Percentiles rank a stretch among this genome's conserved stretches.
phyloP scores from a whole-genome alignment of 2,113 vertebrate genomes.

The Oenanthe oenanthe region DNA sequence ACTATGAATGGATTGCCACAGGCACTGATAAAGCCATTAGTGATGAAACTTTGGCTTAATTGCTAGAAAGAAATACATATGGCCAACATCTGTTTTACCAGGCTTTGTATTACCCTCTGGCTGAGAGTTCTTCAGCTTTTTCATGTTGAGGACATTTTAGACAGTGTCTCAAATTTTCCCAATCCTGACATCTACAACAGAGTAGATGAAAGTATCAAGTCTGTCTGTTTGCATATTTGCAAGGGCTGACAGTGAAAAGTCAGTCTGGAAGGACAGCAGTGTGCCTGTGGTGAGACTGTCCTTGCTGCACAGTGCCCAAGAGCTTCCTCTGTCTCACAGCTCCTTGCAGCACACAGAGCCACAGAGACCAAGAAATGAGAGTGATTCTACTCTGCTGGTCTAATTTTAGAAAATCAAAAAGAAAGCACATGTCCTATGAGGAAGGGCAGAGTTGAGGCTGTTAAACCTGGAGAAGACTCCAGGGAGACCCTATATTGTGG shows the following conservation, averaged over 20 bases:
- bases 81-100: slow-evolving; percentile 34
- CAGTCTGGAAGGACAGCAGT: neutral
- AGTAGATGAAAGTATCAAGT: neutral
- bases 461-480: neutral
- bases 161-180: neutral
- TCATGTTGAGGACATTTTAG: neutral
- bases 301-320: neutral
- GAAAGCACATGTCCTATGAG: neutral
- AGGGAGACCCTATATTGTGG: neutral
- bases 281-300: neutral
- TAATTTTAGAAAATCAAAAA: neutral
- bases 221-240: neutral
- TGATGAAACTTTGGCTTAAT: slow-evolving; percentile 1
- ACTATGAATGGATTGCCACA: slow-evolving; percentile 29
- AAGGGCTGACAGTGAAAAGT: neutral
- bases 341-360: neutral
- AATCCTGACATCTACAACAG: neutral
- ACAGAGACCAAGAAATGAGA: neutral
- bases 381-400: neutral
- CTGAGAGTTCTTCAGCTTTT: neutral
- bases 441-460: neutral
- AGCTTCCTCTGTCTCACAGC: neutral
- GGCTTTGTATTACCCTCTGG: neutral
- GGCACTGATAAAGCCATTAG: slow-evolving; percentile 56
- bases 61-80: slow-evolving; percentile 15